Conservation (phyloP, 2,113 vertebrate genomes). For the Solenodon paradoxus region DNA sequence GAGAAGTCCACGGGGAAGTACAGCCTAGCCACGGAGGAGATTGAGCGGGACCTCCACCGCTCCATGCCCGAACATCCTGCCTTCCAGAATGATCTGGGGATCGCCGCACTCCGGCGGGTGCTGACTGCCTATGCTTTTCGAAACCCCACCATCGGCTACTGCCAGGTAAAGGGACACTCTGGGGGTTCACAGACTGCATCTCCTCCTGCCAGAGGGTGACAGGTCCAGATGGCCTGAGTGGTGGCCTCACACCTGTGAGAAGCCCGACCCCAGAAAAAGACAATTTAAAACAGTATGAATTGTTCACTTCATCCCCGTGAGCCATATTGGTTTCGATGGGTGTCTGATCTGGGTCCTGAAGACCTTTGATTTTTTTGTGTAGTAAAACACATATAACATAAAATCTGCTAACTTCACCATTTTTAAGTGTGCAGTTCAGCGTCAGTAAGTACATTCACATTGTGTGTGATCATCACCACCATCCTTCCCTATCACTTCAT, state of each 20-base stretch:
- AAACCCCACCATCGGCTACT: constrained; percentile 97
- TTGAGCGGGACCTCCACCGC: constrained; percentile 96
- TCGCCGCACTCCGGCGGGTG: constrained; percentile 95
- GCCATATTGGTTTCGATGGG: not conserved
- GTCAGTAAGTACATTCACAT: not conserved
- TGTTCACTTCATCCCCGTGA: not conserved
- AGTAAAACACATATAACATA: no score
- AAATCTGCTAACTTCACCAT: not conserved
- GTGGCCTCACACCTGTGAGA: not conserved
- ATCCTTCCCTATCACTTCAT: not conserved
- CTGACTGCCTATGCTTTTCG: constrained; percentile 97
- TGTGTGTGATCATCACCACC: not conserved
- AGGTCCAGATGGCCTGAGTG: rapidly evolving
- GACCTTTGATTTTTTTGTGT: not conserved
- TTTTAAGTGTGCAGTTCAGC: not conserved
- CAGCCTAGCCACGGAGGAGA: constrained; percentile 95
- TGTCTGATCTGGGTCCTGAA: not conserved
- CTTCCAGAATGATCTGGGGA: constrained; percentile 96
- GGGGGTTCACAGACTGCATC: not conserved
- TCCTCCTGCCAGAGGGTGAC: not conserved
- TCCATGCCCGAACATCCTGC: constrained; percentile 98
- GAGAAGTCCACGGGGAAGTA: constrained; percentile 91
- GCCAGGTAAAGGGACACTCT: constrained; percentile 86
- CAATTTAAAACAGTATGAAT: not conserved
- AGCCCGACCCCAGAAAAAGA: not conserved